phyloP scores from a whole-genome alignment of 2,113 vertebrate genomes.

The Oxyruncus cristatus region DNA sequence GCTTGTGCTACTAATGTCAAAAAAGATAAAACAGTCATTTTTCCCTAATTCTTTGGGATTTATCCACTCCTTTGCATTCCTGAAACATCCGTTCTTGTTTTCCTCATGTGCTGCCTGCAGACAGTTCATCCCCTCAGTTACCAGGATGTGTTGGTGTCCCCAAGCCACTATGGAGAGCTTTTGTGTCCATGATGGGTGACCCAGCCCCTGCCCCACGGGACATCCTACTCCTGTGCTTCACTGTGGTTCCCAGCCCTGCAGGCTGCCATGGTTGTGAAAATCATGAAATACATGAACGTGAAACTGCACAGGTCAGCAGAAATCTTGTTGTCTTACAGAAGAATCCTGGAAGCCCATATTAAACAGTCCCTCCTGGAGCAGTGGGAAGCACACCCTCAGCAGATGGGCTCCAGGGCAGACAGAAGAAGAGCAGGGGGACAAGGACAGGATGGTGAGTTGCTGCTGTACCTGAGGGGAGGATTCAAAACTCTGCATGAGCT shows the following conservation, averaged over 20 bases:
- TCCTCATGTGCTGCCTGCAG: not conserved
- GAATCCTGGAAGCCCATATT: not conserved
- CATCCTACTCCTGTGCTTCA: not conserved
- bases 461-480: not conserved
- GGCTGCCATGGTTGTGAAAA: not conserved
- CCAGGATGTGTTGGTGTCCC: not conserved
- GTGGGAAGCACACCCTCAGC: not conserved
- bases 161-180: not conserved
- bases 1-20: not conserved
- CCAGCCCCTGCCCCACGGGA: not conserved
- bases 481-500: accelerated
- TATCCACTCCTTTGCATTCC: not conserved
- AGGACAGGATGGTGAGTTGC: accelerated
- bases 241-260: not conserved
- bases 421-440: not conserved
- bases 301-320: not conserved
- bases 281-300: not conserved
- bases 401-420: accelerated
- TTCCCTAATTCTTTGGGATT: not conserved
- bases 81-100: not conserved
- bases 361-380: not conserved
- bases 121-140: not conserved
- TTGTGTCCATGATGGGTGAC: not conserved
- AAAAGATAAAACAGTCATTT: not conserved
- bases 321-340: not conserved